Evolutionary conservation across 2,888 invertebrate species (phyloP).

Genomic region (Standfussiana lucernea): DNA sequence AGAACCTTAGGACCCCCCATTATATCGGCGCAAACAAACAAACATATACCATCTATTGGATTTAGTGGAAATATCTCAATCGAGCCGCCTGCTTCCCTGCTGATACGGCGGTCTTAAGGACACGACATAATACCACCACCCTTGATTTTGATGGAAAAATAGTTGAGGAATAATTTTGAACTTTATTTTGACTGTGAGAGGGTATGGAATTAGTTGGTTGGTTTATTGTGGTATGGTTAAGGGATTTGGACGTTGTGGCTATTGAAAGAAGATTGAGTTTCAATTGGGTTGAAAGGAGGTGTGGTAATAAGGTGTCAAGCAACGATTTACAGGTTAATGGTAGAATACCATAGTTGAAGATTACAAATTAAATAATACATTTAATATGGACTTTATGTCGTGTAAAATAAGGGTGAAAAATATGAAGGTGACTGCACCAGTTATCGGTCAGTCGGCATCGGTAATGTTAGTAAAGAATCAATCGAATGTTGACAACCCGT

Average conservation of each 20-base stretch:
- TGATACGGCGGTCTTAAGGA: conserved; percentile 74
- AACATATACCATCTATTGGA: conserved; percentile 76
- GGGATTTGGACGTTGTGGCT: conserved; percentile 9
- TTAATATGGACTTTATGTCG: conserved; percentile 56
- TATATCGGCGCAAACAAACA: conserved; percentile 78
- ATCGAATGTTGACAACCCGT: conserved; percentile 79
- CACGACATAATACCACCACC: conserved; percentile 71
- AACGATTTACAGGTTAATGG: conserved; percentile 83
- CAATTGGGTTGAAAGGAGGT: conserved; percentile 13
- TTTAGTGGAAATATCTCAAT: conserved; percentile 83
- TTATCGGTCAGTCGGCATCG: conserved; percentile 64
- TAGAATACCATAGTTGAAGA: conserved; percentile 79
- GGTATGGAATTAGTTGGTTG: conserved; percentile 27
- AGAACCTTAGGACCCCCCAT: conserved; percentile 82
- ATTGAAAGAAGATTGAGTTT: conserved; percentile 39
- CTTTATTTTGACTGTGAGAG: fast-evolving
- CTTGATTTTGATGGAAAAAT: conserved; percentile 48
- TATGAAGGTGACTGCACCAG: conserved; percentile 33
- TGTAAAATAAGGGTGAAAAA: conserved; percentile 53
- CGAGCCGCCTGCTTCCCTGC: conserved; percentile 80
- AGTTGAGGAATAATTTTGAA: conserved; percentile 28
- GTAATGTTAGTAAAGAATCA: conserved; percentile 72
- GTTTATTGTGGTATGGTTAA: background rate
- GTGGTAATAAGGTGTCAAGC: conserved; percentile 81
- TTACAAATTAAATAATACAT: conserved; percentile 53